Evolutionary conservation across 2,797 vertebrate species (phyloP), one percentile per base, ranked within the genome.

Genomic region (Catharus ustulatus): DNA sequence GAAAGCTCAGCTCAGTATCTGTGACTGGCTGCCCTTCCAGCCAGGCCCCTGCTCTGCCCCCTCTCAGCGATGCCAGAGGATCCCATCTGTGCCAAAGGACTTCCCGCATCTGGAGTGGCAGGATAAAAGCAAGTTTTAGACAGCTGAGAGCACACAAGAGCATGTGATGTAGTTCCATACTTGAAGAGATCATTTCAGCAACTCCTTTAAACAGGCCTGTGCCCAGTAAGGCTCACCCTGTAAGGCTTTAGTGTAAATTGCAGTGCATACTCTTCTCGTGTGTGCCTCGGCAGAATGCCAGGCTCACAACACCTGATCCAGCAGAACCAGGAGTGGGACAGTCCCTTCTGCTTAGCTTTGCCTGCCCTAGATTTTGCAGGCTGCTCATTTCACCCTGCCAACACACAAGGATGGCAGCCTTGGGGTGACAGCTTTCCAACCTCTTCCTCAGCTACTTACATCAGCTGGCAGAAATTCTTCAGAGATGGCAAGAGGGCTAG

Each of bases 381-480:
- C 55, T 84, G 45, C 59, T 75, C 7, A 0, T 83, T 71, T 77
- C 12, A 5, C n/a, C 48, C 36, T 68, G 62, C 49, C 22, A 36
- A 26, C 27, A 48, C 36, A 77, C 22, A 74, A 62, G 26, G 54
- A 45, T 66, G 64, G 64, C 59, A 92, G 45, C 49, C 52, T 43
- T 26, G 17, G 38, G 42, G 30, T 3, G 2, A 78, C 61, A 69
- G 54, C 76, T 71, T 90, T 84, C 51, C 49, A 52, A 52, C 61
- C 34, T 87, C 82, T 87, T 85, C 62, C 69, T 94, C 76, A 42
- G 79, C 51, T 89, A 42, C 72, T 72, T 49, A 54, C 4, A 90
- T 79, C 91, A 89, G 57, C 72, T 69, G 64, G 84, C 66, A 95
- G 79, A 93, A 93, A 78, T 89, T 59, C 52, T 73, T 78, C 73